A percentile compares a stretch with the other conserved stretches of the same genome.
These are phyloP conservation scores for Coracopsis vasa DNA, from an alignment of 2,113 vertebrate genomes.

Conservation along the genomic window DNA sequence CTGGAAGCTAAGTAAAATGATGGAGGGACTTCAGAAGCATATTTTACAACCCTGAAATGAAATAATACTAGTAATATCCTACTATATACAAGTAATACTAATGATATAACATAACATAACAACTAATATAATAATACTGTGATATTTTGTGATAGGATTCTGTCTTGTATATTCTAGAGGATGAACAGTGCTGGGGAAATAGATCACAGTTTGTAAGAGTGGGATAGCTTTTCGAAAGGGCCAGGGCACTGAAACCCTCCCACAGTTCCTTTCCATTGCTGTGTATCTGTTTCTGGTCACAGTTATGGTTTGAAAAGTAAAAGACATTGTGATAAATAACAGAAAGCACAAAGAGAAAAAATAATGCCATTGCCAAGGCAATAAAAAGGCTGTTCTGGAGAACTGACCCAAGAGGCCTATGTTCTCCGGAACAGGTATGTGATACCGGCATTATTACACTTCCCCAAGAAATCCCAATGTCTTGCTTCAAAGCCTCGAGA, in stretches of 20 bases:
- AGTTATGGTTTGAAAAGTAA: neutral
- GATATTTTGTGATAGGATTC: neutral
- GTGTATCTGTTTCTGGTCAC: neutral
- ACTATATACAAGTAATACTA: neutral
- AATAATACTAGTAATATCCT: neutral
- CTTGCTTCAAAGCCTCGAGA: neutral
- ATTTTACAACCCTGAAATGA: neutral
- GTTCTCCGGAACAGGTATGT: neutral
- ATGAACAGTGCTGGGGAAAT: neutral
- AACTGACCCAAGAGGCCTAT: neutral
- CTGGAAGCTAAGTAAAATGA: neutral
- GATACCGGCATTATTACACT: neutral
- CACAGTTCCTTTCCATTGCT: neutral
- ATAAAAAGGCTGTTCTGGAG: neutral
- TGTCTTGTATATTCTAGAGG: neutral
- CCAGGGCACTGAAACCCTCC: neutral
- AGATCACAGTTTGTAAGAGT: neutral
- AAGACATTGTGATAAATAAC: neutral
- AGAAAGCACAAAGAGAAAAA: neutral
- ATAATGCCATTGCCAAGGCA: neutral
- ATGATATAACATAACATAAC: neutral
- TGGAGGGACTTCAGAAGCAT: neutral
- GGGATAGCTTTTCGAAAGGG: neutral
- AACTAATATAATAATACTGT: neutral
- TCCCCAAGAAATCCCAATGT: neutral